These are phyloP conservation scores for Leucania comma DNA, from an alignment of 2,888 invertebrate species.

Conservation along the genomic window DNA sequence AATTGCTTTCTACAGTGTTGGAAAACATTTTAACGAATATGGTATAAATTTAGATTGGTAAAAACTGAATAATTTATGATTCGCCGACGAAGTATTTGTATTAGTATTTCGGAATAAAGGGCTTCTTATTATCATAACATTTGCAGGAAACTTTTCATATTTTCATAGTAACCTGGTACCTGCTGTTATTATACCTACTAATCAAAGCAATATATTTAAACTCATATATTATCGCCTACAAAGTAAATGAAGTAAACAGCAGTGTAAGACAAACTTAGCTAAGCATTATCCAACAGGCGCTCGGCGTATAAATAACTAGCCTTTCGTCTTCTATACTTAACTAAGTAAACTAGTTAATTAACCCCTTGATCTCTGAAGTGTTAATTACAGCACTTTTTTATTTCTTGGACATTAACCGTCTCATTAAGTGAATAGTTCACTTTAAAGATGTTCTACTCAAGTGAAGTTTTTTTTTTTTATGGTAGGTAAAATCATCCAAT, in stretches of 20 bases:
- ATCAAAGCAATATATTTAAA: too few species aligned
- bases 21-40: too few species aligned
- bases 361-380: constrained; percentile 13
- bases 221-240: background rate
- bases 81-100: too few species aligned
- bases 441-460: background rate
- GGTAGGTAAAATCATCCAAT: too few species aligned
- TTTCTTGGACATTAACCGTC: background rate
- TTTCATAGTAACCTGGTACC: background rate
- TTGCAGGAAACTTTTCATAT: background rate
- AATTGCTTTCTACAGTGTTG: background rate
- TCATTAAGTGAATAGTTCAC: constrained; percentile 10
- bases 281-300: constrained; percentile 11
- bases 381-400: background rate
- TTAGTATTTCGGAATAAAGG: too few species aligned
- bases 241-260: background rate
- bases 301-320: background rate
- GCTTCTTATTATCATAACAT: too few species aligned
- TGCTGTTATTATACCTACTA: background rate
- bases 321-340: constrained; percentile 2
- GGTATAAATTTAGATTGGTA: too few species aligned
- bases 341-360: background rate
- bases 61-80: too few species aligned
- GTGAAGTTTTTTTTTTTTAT: too few species aligned
- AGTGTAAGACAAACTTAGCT: constrained; percentile 19